These are phyloP conservation scores for Tigriopus californicus DNA, from an alignment of 2,888 invertebrate genomes.

Conservation along the genomic window DNA sequence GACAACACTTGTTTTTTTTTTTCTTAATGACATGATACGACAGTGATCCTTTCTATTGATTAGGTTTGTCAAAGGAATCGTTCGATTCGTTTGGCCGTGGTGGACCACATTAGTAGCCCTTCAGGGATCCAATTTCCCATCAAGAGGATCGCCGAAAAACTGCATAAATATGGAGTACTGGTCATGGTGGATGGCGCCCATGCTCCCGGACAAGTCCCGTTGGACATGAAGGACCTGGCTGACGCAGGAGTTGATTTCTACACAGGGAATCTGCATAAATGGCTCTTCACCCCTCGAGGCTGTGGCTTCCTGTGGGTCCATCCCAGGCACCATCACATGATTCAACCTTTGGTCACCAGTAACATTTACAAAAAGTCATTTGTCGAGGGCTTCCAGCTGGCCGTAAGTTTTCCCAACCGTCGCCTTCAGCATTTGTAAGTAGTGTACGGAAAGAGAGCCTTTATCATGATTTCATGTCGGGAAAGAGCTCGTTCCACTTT, in stretches of 20 bases:
- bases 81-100: not conserved
- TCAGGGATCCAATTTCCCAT: not conserved
- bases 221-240: not conserved
- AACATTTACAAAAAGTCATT: not conserved
- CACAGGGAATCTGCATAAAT: conserved; percentile 10
- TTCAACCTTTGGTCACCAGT: not conserved
- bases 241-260: conserved; percentile 2
- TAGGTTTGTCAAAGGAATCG: not conserved
- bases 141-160: not conserved
- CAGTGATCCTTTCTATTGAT: not conserved
- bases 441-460: too few relatives aligned
- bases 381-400: too few relatives aligned
- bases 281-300: conserved; percentile 1
- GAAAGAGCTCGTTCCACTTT: too few relatives aligned
- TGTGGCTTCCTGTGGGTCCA: not conserved
- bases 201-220: conserved; percentile 2
- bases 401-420: too few relatives aligned
- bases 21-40: not conserved
- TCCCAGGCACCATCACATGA: not conserved
- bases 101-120: not conserved
- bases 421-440: too few relatives aligned
- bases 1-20: not conserved
- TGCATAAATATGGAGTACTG: not conserved
- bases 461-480: too few relatives aligned
- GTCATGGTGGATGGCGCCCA: conserved; percentile 3